A percentile compares a stretch with the other conserved stretches of the same genome.
Conservation (phyloP, 2,888 invertebrate species). For the Drosophila emarginata region DNA sequence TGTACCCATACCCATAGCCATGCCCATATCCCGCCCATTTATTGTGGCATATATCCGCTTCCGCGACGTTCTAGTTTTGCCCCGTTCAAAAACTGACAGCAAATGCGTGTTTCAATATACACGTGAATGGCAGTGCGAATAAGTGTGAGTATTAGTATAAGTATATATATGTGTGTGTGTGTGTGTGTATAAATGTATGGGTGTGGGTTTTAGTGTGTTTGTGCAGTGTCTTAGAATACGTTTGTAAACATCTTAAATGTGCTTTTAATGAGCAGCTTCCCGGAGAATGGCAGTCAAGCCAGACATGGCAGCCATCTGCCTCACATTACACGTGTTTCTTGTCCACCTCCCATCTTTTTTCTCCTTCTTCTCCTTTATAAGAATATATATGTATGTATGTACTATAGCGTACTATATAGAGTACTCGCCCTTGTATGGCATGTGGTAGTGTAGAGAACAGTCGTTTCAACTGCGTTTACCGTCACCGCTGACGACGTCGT, state of each 20-base stretch:
- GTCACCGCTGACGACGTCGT: conserved; percentile 35
- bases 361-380: neutral
- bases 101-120: conserved; percentile 27
- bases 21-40: conserved; percentile 17
- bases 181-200: conserved; percentile 5
- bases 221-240: conserved; percentile 63
- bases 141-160: neutral
- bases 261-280: conserved; percentile 74
- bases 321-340: conserved; percentile 28
- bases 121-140: conserved; percentile 13
- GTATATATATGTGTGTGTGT: neutral
- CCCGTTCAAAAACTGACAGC: conserved; percentile 46
- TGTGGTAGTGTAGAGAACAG: conserved; percentile 29
- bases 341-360: neutral
- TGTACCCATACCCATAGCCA: conserved; percentile 4
- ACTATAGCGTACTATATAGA: conserved; percentile 3
- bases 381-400: neutral
- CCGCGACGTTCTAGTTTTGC: conserved; percentile 52
- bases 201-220: conserved; percentile 22
- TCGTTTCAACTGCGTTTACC: conserved; percentile 39
- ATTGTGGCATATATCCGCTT: conserved; percentile 49
- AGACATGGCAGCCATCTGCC: conserved; percentile 41
- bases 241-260: conserved; percentile 77
- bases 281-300: conserved; percentile 26
- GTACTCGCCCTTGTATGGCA: conserved; percentile 1